phyloP scores from a whole-genome alignment of 35 echinoderm and acorn worm species.

The Lytechinus variegatus region DNA sequence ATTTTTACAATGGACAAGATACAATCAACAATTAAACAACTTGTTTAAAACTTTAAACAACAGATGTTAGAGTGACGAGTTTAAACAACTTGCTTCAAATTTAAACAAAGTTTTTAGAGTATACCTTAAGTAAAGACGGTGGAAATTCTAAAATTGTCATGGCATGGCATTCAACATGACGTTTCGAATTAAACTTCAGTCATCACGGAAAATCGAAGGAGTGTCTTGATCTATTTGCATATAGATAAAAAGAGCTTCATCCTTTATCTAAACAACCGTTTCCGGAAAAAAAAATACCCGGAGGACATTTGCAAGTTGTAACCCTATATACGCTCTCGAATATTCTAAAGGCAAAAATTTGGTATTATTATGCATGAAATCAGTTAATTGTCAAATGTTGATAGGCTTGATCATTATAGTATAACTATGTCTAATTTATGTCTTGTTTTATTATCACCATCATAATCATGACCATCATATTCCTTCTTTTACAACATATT shows the following conservation, averaged over 20 bases:
- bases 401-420: not conserved
- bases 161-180: not conserved
- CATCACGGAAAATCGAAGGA: not conserved
- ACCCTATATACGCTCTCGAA: not conserved
- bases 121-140: not conserved
- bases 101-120: no score
- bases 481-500: no score
- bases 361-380: not conserved
- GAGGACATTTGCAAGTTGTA: not conserved
- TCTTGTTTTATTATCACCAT: not conserved
- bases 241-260: not conserved
- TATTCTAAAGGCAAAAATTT: not conserved
- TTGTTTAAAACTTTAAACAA: no score
- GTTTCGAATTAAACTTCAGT: not conserved
- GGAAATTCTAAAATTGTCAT: not conserved
- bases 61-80: no score
- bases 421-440: not conserved
- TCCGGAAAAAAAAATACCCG: not conserved
- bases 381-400: not conserved
- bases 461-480: no score
- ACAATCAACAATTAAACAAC: no score
- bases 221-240: not conserved
- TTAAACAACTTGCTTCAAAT: no score
- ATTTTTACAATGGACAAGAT: no score
- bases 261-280: not conserved